Evolutionary conservation across 1,140 invertebrate species (phyloP), one percentile per base, ranked within the genome.

Genomic region (Drosophila eugracilis): DNA sequence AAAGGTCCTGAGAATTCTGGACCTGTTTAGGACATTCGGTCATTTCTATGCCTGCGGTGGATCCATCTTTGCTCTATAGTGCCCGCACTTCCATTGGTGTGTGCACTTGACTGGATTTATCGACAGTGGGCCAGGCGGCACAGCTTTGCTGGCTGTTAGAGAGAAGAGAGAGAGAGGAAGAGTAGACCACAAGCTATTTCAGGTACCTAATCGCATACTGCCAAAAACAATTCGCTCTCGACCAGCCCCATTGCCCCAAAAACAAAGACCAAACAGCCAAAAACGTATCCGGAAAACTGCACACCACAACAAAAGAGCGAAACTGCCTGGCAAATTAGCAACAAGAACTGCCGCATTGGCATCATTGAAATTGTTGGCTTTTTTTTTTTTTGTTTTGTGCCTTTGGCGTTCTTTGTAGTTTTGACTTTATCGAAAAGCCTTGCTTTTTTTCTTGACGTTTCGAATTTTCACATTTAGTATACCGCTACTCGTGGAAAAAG

Each of bases 261-360:
- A 24, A 54, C 54, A 50, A 28, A 19, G 19, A 5, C 17, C 15
- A 12, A 22, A 17, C 14, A 37, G 10, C 10, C 17, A 28, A 36
- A 26, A 19, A 36, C 6, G 15, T n/a, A 21, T 6, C 48, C 14
- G 19, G 19, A 65, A 49, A 59, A 54, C 65, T 71, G 67, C 66
- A 71, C 52, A 71, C 52, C 67, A 32, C 32, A 58, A 58, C 44
- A 47, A 74, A 74, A 74, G 49, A 57, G 57, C 48, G 15, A n/a
- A 59, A 49, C 26, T 42, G 57, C 34, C 66, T 53, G 59, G 39
- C 15, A 71, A 67, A 48, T 34, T 48, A 49, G 45, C 67, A 71
- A 73, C 70, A 73, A 73, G n/a, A n/a, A 73, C 70, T 72, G 69
- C 55, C 70, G 70, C 70, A 73, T 73, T 73, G 70, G n/a, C n/a